These are phyloP conservation scores for Anaspis maculata DNA, from an alignment of 2,888 invertebrate species.

Conservation along the genomic window DNA sequence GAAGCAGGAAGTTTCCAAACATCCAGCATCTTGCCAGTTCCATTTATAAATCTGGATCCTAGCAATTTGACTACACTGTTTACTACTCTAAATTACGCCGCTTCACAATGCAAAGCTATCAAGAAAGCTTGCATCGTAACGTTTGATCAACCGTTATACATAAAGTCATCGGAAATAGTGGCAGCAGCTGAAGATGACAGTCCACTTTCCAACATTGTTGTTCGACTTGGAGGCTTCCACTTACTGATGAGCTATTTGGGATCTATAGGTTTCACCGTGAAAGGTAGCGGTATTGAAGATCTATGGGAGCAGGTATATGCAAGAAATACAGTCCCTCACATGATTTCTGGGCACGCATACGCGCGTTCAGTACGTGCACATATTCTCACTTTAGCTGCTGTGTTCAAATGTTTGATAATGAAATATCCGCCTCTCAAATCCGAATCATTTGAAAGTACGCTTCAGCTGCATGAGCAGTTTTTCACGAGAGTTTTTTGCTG, in stretches of 20 bases:
- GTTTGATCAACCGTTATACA: constrained; percentile 1
- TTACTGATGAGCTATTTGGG: constrained; percentile 31
- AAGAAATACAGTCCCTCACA: constrained; percentile 24
- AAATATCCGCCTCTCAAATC: too few relatives aligned
- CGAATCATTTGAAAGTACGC: too few relatives aligned
- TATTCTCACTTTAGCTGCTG: too few relatives aligned
- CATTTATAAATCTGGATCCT: neutral
- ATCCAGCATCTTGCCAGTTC: neutral
- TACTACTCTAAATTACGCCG: neutral
- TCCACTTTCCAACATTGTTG: constrained; percentile 1
- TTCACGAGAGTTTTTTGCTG: too few relatives aligned
- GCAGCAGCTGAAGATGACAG: too few relatives aligned
- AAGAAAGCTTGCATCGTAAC: constrained; percentile 1
- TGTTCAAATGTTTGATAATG: too few relatives aligned
- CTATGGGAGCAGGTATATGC: constrained; percentile 22
- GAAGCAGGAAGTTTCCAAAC: neutral
- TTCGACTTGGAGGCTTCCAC: constrained; percentile 23
- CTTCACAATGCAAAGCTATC: neutral
- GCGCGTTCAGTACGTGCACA: constrained; percentile 10
- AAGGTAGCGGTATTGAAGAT: constrained; percentile 27
- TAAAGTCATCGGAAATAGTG: neutral
- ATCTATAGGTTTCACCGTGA: constrained; percentile 31
- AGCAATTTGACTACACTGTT: neutral
- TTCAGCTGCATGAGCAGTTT: too few relatives aligned
- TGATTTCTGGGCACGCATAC: constrained; percentile 25